Evolutionary conservation across 64 coral and sea anemone genomes (phyloP).

Genomic region (Acropora yongei): DNA sequence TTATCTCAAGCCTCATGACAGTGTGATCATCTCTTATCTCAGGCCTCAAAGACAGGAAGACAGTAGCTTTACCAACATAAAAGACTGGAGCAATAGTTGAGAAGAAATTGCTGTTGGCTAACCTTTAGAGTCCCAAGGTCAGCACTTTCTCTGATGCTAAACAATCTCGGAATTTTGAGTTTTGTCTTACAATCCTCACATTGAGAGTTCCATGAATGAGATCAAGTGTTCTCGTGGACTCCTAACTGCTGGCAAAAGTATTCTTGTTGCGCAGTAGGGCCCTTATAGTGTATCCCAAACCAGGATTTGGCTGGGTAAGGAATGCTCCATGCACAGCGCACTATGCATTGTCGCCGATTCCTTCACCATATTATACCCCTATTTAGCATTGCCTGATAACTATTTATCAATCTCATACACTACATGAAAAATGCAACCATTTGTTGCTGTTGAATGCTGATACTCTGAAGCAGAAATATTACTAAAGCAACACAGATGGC

Average conservation of each 20-base stretch:
- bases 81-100: slow-evolving; percentile 20
- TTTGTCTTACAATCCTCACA: slow-evolving; percentile 4
- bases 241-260: slow-evolving; percentile 42
- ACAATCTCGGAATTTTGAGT: not conserved
- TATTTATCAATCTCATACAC: slow-evolving; percentile 9
- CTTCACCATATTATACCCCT: not conserved
- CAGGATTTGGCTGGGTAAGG: slow-evolving; percentile 39
- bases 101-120: slow-evolving; percentile 16
- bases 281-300: slow-evolving; percentile 45
- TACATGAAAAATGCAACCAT: slow-evolving; percentile 1
- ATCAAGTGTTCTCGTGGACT: slow-evolving; percentile 29
- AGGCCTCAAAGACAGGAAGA: not conserved
- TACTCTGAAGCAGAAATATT: slow-evolving; percentile 20
- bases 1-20: not conserved
- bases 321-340: slow-evolving; percentile 25
- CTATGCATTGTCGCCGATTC: slow-evolving; percentile 2
- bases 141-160: slow-evolving; percentile 3
- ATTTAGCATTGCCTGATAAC: not conserved
- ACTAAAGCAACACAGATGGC: not conserved
- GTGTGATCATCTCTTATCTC: not conserved
- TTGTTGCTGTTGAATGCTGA: slow-evolving; percentile 23
- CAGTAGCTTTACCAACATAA: too few species aligned
- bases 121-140: slow-evolving; percentile 13
- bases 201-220: not conserved
- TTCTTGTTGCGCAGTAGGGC: slow-evolving; percentile 28